Percentiles rank a stretch among this genome's conserved stretches.
Evolutionary conservation across 2,113 vertebrate genomes (phyloP).

Genomic region (Sinocyclocheilus anophthalmus): DNA sequence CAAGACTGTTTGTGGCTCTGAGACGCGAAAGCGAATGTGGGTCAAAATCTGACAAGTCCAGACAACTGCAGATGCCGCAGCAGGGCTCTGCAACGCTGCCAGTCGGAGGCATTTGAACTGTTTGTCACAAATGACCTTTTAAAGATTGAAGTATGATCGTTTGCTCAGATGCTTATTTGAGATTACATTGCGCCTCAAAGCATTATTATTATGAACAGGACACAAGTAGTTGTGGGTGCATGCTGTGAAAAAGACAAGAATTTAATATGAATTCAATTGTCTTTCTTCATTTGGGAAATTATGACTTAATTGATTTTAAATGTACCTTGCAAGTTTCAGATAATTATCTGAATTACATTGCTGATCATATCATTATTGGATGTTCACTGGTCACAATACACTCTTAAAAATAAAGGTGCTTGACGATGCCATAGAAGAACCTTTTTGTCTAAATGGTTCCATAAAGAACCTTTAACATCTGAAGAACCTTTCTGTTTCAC

Average conservation of each 20-base stretch:
- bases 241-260: neutral
- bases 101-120: slow-evolving; percentile 43
- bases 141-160: neutral
- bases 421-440: too few species aligned
- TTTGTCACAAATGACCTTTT: slow-evolving; percentile 50
- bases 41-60: slow-evolving; percentile 54
- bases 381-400: slow-evolving; percentile 39
- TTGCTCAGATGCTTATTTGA: slow-evolving; percentile 6
- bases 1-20: slow-evolving; percentile 52
- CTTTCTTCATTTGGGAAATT: slow-evolving; percentile 21
- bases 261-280: neutral
- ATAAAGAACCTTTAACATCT: too few species aligned
- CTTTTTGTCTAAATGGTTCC: too few species aligned
- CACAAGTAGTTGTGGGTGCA: neutral
- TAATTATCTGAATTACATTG: slow-evolving; percentile 16
- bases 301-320: slow-evolving; percentile 27
- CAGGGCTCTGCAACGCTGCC: slow-evolving; percentile 32
- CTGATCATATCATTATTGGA: neutral
- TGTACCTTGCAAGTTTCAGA: slow-evolving; percentile 52
- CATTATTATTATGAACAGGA: neutral
- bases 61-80: slow-evolving; percentile 48
- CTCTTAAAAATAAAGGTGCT: too few species aligned
- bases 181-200: neutral
- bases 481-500: too few species aligned
- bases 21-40: slow-evolving; percentile 52